A percentile compares a stretch with the other conserved stretches of the same genome.
phyloP scores from a whole-genome alignment of 2,113 vertebrate species.

The Protobothrops flavoviridis region DNA sequence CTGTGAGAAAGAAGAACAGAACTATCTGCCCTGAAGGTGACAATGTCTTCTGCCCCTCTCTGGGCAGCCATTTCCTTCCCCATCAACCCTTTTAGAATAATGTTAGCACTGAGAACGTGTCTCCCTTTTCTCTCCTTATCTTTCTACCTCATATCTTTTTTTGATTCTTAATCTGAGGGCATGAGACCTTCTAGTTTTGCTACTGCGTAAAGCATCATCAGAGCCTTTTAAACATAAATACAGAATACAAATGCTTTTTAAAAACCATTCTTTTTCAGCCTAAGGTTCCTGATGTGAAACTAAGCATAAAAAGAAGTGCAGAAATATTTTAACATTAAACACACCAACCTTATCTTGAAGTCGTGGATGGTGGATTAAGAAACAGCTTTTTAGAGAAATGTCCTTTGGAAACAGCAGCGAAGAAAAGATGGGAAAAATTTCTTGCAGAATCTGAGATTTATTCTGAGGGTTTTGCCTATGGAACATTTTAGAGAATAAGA shows the following conservation, averaged over 20 bases:
- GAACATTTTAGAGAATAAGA: slow-evolving; percentile 6
- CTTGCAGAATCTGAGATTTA: slow-evolving; percentile 66
- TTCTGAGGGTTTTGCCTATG: slow-evolving; percentile 71
- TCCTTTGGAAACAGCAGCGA: slow-evolving; percentile 66
- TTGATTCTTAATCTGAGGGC: neutral
- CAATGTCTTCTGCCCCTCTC: neutral
- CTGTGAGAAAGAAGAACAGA: neutral
- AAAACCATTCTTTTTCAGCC: neutral
- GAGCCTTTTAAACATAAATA: neutral
- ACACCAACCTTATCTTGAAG: slow-evolving; percentile 72
- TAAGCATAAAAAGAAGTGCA: neutral
- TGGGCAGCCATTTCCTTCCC: neutral
- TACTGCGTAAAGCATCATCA: neutral
- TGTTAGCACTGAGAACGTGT: neutral
- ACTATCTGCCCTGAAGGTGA: neutral
- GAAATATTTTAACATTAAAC: neutral
- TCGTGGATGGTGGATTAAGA: slow-evolving; percentile 63
- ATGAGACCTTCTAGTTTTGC: neutral
- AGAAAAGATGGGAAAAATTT: slow-evolving; percentile 68
- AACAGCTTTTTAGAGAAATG: slow-evolving; percentile 71
- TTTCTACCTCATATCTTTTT: neutral
- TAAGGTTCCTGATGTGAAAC: neutral
- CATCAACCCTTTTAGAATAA: neutral
- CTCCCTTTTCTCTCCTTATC: neutral
- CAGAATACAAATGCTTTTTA: neutral